Evolutionary conservation across 2,797 vertebrate species (phyloP).

Genomic region (Liasis olivaceus): DNA sequence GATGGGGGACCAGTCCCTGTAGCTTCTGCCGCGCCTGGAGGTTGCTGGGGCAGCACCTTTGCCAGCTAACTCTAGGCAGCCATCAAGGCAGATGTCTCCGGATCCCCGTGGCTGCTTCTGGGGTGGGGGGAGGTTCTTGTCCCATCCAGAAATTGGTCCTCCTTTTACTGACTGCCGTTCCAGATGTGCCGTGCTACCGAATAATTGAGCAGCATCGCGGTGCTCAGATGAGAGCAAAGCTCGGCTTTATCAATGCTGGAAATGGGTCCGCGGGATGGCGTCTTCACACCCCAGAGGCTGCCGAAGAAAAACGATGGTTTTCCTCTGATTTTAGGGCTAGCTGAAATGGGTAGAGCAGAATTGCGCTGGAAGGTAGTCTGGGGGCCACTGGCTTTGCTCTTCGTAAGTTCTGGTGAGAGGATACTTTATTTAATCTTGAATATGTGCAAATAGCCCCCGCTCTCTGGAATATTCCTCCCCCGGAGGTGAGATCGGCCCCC

Average conservation of each 20-base stretch:
- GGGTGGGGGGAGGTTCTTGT: background rate
- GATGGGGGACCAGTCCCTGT: background rate
- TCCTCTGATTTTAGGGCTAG: background rate
- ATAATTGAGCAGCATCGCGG: too few relatives aligned
- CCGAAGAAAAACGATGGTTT: background rate
- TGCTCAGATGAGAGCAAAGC: background rate
- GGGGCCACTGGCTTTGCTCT: background rate
- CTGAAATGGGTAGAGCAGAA: background rate
- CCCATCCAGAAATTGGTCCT: background rate
- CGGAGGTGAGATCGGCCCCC: too few relatives aligned
- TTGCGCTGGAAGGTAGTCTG: background rate
- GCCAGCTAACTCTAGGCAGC: background rate
- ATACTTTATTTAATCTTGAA: background rate
- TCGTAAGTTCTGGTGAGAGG: conserved; percentile 14
- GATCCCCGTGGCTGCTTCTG: background rate
- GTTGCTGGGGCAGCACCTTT: background rate
- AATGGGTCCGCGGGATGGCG: background rate
- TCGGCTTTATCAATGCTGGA: background rate
- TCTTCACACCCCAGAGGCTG: background rate
- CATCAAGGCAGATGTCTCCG: background rate
- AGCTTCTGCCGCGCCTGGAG: background rate
- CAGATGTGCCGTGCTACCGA: too few relatives aligned
- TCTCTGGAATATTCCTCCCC: too few relatives aligned
- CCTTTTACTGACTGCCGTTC: too few relatives aligned
- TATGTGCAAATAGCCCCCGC: background rate